Percentiles rank a stretch among this genome's conserved stretches.
Evolutionary conservation across 2,888 invertebrate genomes (phyloP).

Genomic region (Pterostichus madidus): DNA sequence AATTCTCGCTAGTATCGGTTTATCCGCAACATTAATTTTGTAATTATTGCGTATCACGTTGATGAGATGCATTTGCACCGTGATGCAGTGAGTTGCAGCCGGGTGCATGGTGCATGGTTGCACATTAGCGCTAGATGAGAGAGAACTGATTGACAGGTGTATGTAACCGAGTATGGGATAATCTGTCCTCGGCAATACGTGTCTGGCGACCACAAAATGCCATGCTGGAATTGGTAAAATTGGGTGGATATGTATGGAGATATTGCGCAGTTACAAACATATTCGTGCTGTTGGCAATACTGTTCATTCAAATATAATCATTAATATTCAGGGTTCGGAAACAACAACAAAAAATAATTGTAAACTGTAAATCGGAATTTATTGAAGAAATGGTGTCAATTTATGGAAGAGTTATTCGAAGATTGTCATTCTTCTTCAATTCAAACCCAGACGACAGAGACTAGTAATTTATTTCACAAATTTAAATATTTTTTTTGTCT

Average conservation of each 20-base stretch:
- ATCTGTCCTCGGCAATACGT: not conserved
- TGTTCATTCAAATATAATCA: too few species aligned
- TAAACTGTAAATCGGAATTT: too few species aligned
- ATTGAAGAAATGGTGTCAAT: too few species aligned
- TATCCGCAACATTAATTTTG: constrained; percentile 63
- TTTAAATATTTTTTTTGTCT: too few species aligned
- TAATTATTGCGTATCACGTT: constrained; percentile 60
- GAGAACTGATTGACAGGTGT: constrained; percentile 14
- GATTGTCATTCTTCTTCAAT: too few species aligned
- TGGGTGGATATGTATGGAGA: not conserved
- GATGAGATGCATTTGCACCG: constrained; percentile 47
- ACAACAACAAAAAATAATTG: too few species aligned
- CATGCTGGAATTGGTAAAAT: not conserved
- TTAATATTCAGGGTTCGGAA: too few species aligned
- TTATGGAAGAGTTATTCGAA: too few species aligned
- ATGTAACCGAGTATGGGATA: not conserved
- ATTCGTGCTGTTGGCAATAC: not conserved
- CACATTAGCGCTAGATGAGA: not conserved
- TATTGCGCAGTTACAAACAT: not conserved
- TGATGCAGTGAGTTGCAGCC: not conserved
- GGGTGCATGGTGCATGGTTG: constrained; percentile 9
- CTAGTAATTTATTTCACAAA: too few species aligned
- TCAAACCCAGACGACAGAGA: too few species aligned
- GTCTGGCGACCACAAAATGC: constrained; percentile 12
- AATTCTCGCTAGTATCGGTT: constrained; percentile 53